phyloP scores from a whole-genome alignment of 2,113 vertebrate genomes.

The Zapornia atra region DNA sequence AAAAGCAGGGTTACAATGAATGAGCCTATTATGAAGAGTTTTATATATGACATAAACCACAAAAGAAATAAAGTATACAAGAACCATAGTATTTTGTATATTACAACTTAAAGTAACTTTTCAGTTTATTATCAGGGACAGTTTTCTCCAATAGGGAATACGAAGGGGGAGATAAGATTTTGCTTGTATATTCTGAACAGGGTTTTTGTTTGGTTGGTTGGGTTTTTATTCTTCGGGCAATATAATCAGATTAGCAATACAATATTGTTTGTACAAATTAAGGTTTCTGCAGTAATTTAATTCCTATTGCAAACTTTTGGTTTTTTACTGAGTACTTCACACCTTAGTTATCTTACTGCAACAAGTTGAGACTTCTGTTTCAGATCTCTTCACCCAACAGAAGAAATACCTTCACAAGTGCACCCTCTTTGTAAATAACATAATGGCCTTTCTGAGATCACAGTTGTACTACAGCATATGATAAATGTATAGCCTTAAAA shows the following conservation, averaged over 20 bases:
- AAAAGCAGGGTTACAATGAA: constrained; percentile 45
- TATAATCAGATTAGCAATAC: background rate
- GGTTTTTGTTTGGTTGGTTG: background rate
- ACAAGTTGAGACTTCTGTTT: background rate
- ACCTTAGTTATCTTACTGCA: background rate
- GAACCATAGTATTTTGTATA: background rate
- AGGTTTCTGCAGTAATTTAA: background rate
- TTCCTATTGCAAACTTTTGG: background rate
- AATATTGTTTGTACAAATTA: background rate
- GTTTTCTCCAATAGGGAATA: background rate
- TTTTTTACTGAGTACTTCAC: background rate
- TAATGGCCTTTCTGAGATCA: background rate
- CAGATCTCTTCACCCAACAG: background rate
- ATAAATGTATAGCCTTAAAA: background rate
- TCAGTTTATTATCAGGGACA: background rate
- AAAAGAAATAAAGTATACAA: constrained; percentile 24
- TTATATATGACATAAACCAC: background rate
- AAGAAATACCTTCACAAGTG: background rate
- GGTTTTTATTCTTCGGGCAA: background rate
- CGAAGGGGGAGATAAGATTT: background rate
- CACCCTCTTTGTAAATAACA: background rate
- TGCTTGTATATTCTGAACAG: background rate
- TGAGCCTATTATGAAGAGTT: constrained; percentile 45
- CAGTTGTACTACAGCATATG: background rate
- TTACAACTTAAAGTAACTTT: constrained; percentile 20